Evolutionary conservation across 2,113 vertebrate species (phyloP), one percentile per base, ranked within the genome.

Genomic region (Anseranas semipalmata): DNA sequence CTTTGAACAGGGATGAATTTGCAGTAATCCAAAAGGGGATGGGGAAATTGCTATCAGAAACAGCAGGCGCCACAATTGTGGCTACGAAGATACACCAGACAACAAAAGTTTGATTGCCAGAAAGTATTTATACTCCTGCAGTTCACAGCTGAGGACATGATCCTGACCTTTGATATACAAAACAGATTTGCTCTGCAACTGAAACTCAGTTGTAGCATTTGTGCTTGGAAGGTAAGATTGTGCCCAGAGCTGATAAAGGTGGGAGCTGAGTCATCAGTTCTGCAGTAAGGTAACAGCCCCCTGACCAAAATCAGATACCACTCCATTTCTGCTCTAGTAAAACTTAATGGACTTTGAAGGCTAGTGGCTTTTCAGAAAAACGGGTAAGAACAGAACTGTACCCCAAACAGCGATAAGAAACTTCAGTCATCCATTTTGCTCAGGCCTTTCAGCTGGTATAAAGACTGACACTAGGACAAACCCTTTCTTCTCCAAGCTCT

Each of bases 81-180:
- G 30, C 91, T 75, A 17, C 67, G 70, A 95, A 95, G 88, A 86
- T 39, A 85, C 21, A 74, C 11, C 63, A 93, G 81, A 62, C 82
- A 88, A 92, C 79, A 74, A n/a, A 92, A 87, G 56, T 74, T 52
- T 73, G 37, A 33, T 95, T 91, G 74, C 74, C 89, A 91, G 77
- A 53, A 87, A 86, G 62, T 87, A 76, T 94, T 96, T 93, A 66
- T 91, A 60, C 27, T 91, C 66, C 73, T 92, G 90, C 85, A 85
- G 79, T 89, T 97, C 86, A 93, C 89, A 96, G 89, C 84, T 87
- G 71, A 85, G 72, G 70, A 73, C 91, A 56, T 76, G 85, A 86
- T 91, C 92, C 86, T 87, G 75, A 86, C 94, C 88, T 96, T 92
- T 78, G 85, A 91, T 70, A 66, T 37, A 71, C 37, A 81, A 76